Percentiles rank a stretch among this genome's conserved stretches.
Conservation (phyloP, 2,113 vertebrate species). For the Myotis brandtii region DNA sequence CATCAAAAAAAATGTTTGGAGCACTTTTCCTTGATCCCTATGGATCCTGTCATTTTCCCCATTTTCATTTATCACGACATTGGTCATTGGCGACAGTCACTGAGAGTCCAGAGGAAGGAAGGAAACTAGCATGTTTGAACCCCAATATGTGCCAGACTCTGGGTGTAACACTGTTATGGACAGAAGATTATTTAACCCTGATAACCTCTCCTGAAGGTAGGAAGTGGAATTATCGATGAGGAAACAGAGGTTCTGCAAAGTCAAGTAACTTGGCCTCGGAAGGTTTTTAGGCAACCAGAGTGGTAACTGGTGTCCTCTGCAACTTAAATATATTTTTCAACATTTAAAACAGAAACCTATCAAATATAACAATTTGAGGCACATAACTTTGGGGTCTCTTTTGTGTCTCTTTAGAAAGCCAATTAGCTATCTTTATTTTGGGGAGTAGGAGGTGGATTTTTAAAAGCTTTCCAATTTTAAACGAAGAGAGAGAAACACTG, state of each 20-base stretch:
- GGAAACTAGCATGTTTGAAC: background rate
- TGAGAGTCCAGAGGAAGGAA: slow-evolving; percentile 6
- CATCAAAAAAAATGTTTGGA: no score
- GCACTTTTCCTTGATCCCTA: no score
- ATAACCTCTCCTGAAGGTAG: background rate
- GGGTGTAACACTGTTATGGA: background rate
- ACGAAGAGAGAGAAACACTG: background rate
- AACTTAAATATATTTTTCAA: background rate
- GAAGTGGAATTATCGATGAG: slow-evolving; percentile 34
- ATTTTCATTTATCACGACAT: background rate
- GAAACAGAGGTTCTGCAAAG: slow-evolving; percentile 40
- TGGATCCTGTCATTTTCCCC: no score
- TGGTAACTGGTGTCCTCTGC: background rate
- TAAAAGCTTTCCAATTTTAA: background rate
- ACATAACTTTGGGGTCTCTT: background rate
- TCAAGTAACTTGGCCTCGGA: background rate
- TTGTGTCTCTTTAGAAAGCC: slow-evolving; percentile 28
- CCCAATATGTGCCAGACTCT: background rate
- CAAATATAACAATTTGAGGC: background rate
- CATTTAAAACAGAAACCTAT: background rate
- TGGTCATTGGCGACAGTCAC: background rate
- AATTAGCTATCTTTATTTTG: background rate
- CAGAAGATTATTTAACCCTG: slow-evolving; percentile 20
- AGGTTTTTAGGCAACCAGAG: background rate
- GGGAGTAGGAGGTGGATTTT: background rate